A percentile compares a stretch with the other conserved stretches of the same genome.
phyloP scores from a whole-genome alignment of 1,140 invertebrate species.

The Sitobion miscanthi region DNA sequence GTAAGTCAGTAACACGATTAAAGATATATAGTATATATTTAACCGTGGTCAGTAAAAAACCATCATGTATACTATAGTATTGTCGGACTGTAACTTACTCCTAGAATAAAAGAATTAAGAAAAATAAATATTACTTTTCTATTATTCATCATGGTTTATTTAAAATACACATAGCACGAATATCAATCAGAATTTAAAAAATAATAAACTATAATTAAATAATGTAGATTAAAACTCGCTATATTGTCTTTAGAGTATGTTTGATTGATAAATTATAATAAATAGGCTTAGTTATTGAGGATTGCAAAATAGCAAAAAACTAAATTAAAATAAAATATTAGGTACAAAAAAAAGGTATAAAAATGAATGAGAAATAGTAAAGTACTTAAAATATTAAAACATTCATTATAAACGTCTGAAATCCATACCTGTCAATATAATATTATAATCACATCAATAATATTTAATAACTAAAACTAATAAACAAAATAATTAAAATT shows the following conservation, averaged over 20 bases:
- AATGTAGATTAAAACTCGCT: neutral
- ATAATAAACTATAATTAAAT: neutral
- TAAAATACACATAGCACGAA: neutral
- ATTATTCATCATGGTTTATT: neutral
- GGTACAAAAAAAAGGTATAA: neutral
- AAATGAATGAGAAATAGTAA: neutral
- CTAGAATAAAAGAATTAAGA: neutral
- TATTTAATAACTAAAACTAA: neutral
- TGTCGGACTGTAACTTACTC: neutral
- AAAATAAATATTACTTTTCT: neutral
- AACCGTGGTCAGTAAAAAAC: too few species aligned
- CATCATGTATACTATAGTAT: neutral
- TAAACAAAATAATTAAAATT: neutral
- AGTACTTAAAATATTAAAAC: neutral
- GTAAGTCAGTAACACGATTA: too few species aligned
- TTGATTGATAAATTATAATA: neutral
- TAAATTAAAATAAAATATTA: neutral
- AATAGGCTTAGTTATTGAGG: neutral
- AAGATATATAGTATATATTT: too few species aligned
- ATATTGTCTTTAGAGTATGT: neutral
- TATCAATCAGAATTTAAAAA: neutral
- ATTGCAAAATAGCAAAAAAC: neutral
- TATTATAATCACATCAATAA: neutral
- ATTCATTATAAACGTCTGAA: neutral
- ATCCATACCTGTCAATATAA: neutral